A percentile compares a stretch with the other conserved stretches of the same genome.
Conservation (phyloP, 2,797 vertebrate species). For the Bryconaethiops microstoma region DNA sequence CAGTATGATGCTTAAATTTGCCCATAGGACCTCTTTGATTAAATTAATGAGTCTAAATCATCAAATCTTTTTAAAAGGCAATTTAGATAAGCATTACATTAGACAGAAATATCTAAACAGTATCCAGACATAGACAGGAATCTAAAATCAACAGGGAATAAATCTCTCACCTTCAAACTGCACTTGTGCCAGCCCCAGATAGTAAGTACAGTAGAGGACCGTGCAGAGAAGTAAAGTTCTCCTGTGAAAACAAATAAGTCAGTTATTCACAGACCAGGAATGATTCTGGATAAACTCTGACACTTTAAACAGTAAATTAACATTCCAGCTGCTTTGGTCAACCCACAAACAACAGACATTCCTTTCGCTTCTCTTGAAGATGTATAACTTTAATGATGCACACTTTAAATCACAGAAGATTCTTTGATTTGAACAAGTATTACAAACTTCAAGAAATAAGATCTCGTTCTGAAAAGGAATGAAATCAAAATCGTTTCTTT, state of each 20-base stretch:
- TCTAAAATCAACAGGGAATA: neutral
- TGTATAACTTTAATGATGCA: neutral
- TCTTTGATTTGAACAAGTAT: conserved; percentile 1
- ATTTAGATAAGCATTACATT: neutral
- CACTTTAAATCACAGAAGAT: neutral
- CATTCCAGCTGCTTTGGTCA: conserved; percentile 5
- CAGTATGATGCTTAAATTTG: too few relatives aligned
- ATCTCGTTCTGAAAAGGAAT: neutral
- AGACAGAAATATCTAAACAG: neutral
- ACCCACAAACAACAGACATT: neutral
- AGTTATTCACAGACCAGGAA: conserved; percentile 25
- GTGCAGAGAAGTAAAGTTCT: conserved; percentile 89
- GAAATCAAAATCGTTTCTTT: too few relatives aligned
- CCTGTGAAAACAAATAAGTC: conserved; percentile 77
- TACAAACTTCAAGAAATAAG: neutral
- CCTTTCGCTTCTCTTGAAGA: neutral
- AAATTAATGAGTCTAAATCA: too few relatives aligned
- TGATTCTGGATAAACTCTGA: neutral
- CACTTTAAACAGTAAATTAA: conserved; percentile 3
- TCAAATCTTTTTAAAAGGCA: too few relatives aligned
- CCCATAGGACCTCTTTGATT: too few relatives aligned
- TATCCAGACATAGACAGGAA: neutral
- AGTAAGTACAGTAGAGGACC: conserved; percentile 85
- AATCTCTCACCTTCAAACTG: conserved; percentile 87
- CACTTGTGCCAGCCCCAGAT: conserved; percentile 85